Percentiles rank a stretch among this genome's conserved stretches.
phyloP scores from a whole-genome alignment of 2,888 invertebrate species.

The Atherix ibis region DNA sequence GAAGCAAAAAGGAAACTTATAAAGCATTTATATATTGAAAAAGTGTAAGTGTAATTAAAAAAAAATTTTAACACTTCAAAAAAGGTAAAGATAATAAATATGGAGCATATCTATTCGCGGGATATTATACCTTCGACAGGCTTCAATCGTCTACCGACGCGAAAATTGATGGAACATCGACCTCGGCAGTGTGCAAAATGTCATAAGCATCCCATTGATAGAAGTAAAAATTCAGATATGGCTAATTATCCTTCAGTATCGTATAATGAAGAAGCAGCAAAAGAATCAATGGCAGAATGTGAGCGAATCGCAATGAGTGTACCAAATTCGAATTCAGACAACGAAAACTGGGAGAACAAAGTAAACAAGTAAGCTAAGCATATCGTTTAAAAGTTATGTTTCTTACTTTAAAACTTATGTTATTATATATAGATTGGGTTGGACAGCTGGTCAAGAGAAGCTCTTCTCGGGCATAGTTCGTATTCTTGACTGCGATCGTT shows the following conservation, averaged over 20 bases:
- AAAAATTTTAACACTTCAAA: too few relatives aligned
- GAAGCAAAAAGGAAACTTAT: too few relatives aligned
- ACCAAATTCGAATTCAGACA: slow-evolving; percentile 36
- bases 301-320: slow-evolving; percentile 46
- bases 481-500: slow-evolving; percentile 48
- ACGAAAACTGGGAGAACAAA: slow-evolving; percentile 52
- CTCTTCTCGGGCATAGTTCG: slow-evolving; percentile 48
- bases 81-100: too few relatives aligned
- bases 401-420: too few relatives aligned
- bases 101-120: slow-evolving; percentile 59
- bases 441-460: slow-evolving; percentile 47
- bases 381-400: too few relatives aligned
- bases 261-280: slow-evolving; percentile 43
- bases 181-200: slow-evolving; percentile 30
- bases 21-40: too few relatives aligned
- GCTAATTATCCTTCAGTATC: slow-evolving; percentile 29
- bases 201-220: slow-evolving; percentile 27
- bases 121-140: slow-evolving; percentile 36
- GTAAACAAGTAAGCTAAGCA: slow-evolving; percentile 38
- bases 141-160: slow-evolving; percentile 24
- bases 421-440: slow-evolving; percentile 39
- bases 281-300: slow-evolving; percentile 54
- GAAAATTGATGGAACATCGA: slow-evolving; percentile 26
- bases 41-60: too few relatives aligned
- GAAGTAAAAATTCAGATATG: slow-evolving; percentile 34